These are phyloP conservation scores for Yponomeuta evonymella DNA, from an alignment of 2,888 invertebrate genomes.

Conservation along the genomic window DNA sequence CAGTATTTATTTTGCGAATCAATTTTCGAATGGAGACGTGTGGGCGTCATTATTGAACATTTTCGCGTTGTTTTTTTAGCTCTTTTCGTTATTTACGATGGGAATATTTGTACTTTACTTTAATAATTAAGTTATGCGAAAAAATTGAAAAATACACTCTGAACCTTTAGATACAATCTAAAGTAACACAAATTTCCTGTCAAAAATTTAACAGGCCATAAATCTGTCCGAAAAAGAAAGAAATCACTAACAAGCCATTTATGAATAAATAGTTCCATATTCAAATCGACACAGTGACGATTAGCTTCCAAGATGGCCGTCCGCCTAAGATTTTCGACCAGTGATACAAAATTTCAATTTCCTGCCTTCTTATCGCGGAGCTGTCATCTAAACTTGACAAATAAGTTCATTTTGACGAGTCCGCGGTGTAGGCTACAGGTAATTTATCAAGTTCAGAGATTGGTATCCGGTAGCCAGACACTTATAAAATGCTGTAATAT, in stretches of 20 bases:
- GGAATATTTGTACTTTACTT: background rate
- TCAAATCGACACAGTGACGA: constrained; percentile 61
- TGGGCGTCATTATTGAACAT: constrained; percentile 21
- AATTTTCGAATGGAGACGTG: constrained; percentile 26
- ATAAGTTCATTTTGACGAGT: constrained; percentile 73
- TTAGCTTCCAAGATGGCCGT: constrained; percentile 65
- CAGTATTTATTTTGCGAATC: constrained; percentile 33
- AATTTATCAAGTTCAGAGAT: constrained; percentile 57
- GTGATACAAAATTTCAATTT: constrained; percentile 74
- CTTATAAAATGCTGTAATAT: background rate
- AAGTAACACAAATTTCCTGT: constrained; percentile 49
- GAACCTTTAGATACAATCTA: constrained; percentile 8
- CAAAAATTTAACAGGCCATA: constrained; percentile 40
- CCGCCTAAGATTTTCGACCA: constrained; percentile 59
- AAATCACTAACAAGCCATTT: constrained; percentile 44
- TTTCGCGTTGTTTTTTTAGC: constrained; percentile 11
- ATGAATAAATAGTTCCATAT: constrained; percentile 62
- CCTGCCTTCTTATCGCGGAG: constrained; percentile 62
- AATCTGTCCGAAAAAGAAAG: constrained; percentile 30
- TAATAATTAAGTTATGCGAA: too few species aligned
- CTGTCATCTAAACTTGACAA: constrained; percentile 70
- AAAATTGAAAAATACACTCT: too few species aligned
- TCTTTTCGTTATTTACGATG: background rate
- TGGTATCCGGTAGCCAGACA: constrained; percentile 35
- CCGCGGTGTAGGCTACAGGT: constrained; percentile 50